A percentile compares a stretch with the other conserved stretches of the same genome.
Evolutionary conservation across 2,113 vertebrate species (phyloP).

Genomic region (Leuciscus idus): DNA sequence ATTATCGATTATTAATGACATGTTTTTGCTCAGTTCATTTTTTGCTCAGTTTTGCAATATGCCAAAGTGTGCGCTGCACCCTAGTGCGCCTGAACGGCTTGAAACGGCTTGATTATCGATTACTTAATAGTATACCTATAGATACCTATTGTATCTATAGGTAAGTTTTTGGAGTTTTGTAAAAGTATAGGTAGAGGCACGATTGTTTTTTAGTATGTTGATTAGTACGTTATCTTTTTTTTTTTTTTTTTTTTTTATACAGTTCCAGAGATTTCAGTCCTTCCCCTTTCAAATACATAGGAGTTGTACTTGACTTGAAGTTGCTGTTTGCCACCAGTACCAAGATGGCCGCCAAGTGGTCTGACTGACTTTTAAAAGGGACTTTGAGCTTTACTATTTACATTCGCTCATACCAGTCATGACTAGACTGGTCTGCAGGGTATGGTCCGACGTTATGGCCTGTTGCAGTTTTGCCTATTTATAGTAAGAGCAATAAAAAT

Average conservation of each 20-base stretch:
- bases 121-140: no score
- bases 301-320: background rate
- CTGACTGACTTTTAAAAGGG: background rate
- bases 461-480: background rate
- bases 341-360: conserved; percentile 4
- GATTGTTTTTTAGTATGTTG: no score
- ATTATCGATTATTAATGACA: no score
- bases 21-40: no score
- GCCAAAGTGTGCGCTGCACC: no score
- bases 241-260: no score
- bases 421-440: background rate
- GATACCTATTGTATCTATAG: background rate
- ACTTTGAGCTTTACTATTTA: conserved; percentile 2
- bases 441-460: background rate
- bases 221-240: no score
- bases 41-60: no score
- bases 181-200: background rate
- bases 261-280: background rate
- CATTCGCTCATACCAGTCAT: background rate
- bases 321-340: background rate
- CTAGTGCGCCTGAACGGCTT: no score
- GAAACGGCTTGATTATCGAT: no score
- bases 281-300: background rate
- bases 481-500: conserved; percentile 7
- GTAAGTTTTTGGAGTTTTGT: background rate